Percentiles rank a stretch among this genome's conserved stretches.
phyloP scores from a whole-genome alignment of 2,888 invertebrate species.

The Brenthis daphne region DNA sequence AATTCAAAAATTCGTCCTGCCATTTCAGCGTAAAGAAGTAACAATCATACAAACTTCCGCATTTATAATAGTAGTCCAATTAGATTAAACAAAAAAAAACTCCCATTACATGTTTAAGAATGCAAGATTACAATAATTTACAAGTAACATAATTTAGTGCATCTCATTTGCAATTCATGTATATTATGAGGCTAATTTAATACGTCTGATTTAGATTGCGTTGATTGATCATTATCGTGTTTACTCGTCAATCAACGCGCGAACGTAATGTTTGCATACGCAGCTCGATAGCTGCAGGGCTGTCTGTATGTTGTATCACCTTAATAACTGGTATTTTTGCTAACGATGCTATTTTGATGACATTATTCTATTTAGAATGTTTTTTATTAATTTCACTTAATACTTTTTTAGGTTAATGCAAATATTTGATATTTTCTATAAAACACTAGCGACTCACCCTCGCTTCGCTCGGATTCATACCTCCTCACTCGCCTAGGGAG shows the following conservation, averaged over 20 bases:
- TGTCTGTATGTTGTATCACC: conserved; percentile 3
- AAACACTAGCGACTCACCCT: too few relatives aligned
- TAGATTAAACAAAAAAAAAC: neutral
- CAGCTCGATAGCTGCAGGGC: conserved; percentile 24
- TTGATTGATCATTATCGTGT: conserved; percentile 27
- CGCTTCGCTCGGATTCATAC: too few relatives aligned
- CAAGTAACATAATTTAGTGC: neutral
- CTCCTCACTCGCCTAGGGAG: too few relatives aligned
- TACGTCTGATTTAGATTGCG: conserved; percentile 20
- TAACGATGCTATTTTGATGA: neutral
- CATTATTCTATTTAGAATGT: neutral
- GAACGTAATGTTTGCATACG: conserved; percentile 27
- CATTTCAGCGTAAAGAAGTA: too few relatives aligned
- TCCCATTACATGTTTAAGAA: neutral
- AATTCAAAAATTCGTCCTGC: too few relatives aligned
- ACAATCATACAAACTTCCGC: too few relatives aligned
- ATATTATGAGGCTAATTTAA: conserved; percentile 12
- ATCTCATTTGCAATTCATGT: neutral
- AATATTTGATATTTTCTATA: too few relatives aligned
- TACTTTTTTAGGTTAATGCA: too few relatives aligned
- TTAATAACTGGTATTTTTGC: conserved; percentile 10
- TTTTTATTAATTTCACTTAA: too few relatives aligned
- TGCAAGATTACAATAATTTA: neutral
- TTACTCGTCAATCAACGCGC: conserved; percentile 29
- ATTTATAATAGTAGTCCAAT: neutral